These are phyloP conservation scores for Acromyrmex charruanus DNA, from an alignment of 1,140 invertebrate genomes.

Conservation along the genomic window DNA sequence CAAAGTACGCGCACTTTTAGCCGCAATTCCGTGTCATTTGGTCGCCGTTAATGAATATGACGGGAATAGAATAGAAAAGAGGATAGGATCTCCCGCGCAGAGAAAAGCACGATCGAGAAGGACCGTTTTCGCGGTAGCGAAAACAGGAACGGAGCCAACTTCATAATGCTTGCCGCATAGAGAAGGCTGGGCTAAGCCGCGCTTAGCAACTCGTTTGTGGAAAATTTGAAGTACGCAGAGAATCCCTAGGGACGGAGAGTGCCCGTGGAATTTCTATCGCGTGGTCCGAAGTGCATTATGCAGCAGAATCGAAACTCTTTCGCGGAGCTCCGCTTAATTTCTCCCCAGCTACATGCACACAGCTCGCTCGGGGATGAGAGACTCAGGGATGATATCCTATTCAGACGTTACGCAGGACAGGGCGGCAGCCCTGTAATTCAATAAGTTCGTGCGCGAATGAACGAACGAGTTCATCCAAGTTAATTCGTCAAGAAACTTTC, in stretches of 20 bases:
- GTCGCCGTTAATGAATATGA: constrained; percentile 73
- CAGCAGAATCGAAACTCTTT: constrained; percentile 59
- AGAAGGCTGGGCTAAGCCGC: constrained; percentile 48
- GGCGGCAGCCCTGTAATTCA: constrained; percentile 16
- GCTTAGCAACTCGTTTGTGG: constrained; percentile 61
- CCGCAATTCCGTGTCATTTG: constrained; percentile 77
- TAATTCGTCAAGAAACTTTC: constrained; percentile 28
- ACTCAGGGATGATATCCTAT: constrained; percentile 14
- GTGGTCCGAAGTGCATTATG: constrained; percentile 51
- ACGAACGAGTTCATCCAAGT: neutral
- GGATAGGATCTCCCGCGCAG: neutral
- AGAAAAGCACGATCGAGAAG: constrained; percentile 38
- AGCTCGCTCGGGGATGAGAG: neutral
- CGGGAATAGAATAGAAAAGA: neutral
- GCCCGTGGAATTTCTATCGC: constrained; percentile 49
- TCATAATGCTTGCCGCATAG: constrained; percentile 24
- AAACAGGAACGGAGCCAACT: constrained; percentile 28
- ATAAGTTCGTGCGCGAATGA: constrained; percentile 27
- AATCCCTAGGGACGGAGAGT: constrained; percentile 18
- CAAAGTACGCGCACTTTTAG: constrained; percentile 72
- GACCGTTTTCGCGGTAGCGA: constrained; percentile 33
- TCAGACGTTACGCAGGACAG: constrained; percentile 1
- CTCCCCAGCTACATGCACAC: constrained; percentile 34
- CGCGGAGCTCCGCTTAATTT: constrained; percentile 49
- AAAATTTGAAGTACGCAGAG: constrained; percentile 58